Evolutionary conservation across 2,888 invertebrate genomes (phyloP).

Genomic region (Alsophila aescularia): DNA sequence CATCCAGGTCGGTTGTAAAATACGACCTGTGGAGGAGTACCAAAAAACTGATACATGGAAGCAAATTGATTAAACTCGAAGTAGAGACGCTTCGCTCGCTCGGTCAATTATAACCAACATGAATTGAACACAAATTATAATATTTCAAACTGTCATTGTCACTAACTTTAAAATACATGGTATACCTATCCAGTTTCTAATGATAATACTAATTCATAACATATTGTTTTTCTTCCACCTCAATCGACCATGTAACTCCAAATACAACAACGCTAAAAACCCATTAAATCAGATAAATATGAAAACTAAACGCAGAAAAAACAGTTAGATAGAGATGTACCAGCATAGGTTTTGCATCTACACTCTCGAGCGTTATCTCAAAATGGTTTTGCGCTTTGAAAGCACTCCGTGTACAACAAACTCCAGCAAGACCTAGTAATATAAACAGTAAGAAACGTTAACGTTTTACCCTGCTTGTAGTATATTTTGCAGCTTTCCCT

Average conservation of each 20-base stretch:
- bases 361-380: conserved; percentile 54
- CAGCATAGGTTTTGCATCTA: conserved; percentile 47
- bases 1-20: too few relatives aligned
- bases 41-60: too few relatives aligned
- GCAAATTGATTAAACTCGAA: too few relatives aligned
- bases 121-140: too few relatives aligned
- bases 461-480: not conserved
- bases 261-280: not conserved
- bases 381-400: conserved; percentile 55
- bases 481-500: too few relatives aligned
- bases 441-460: conserved; percentile 6
- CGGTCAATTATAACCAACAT: too few relatives aligned
- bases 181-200: too few relatives aligned
- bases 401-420: conserved; percentile 61
- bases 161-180: too few relatives aligned
- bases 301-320: conserved; percentile 15
- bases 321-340: conserved; percentile 20
- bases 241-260: too few relatives aligned
- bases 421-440: conserved; percentile 33
- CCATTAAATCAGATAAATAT: conserved; percentile 6
- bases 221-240: not conserved
- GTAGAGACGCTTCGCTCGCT: too few relatives aligned
- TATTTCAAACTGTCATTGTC: too few relatives aligned
- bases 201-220: not conserved
- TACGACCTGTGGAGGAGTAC: too few relatives aligned